Percentiles rank a stretch among this genome's conserved stretches.
Evolutionary conservation across 2,888 invertebrate genomes (phyloP).

Genomic region (Ophion obscuratus): DNA sequence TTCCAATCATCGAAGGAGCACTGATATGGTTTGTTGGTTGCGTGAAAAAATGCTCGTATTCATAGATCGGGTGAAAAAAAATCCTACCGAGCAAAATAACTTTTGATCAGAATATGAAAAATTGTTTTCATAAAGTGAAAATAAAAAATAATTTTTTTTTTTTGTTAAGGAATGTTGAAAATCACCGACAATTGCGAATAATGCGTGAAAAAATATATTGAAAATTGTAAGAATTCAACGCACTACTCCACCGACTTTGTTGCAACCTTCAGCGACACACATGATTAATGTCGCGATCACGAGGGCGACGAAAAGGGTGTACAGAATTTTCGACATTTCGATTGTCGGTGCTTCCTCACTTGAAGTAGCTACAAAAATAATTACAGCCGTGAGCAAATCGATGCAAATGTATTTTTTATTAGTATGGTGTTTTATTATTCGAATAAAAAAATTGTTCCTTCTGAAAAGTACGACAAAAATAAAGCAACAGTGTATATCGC

Average conservation of each 20-base stretch:
- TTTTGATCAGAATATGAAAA: no score
- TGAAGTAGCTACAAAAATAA: not conserved
- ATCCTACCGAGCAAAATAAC: no score
- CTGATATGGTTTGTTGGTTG: no score
- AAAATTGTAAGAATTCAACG: not conserved
- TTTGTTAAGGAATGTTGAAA: no score
- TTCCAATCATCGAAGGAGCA: not conserved
- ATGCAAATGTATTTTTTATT: no score
- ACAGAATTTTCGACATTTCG: constrained; percentile 7
- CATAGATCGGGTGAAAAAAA: no score
- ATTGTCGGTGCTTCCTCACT: not conserved
- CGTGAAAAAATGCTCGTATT: no score
- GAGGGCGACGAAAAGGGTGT: not conserved
- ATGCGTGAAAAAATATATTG: not conserved
- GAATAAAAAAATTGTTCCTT: no score
- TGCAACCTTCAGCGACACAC: not conserved
- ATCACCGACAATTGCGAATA: not conserved
- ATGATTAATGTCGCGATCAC: not conserved
- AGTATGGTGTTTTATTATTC: no score
- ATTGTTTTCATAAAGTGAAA: not conserved
- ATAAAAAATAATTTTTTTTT: not conserved
- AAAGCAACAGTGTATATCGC: no score
- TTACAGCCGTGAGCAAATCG: no score
- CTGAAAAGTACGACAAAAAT: no score
- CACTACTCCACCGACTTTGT: not conserved